A percentile compares a stretch with the other conserved stretches of the same genome.
These are phyloP conservation scores for Illadopsis cleaveri DNA, from an alignment of 2,113 vertebrate species.

Conservation along the genomic window DNA sequence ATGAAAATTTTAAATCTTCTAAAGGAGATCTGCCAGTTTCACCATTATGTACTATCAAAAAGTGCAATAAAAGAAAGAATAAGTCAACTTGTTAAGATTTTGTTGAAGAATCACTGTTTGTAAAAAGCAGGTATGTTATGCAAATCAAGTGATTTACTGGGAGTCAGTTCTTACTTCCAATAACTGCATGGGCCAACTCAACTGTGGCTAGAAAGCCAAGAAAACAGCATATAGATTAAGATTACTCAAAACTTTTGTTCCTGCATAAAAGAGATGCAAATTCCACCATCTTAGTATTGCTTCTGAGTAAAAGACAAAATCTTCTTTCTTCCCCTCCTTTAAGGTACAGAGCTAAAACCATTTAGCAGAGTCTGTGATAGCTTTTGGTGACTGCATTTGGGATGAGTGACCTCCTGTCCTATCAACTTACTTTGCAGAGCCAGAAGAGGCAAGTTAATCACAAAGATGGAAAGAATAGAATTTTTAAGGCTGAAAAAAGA, in stretches of 20 bases:
- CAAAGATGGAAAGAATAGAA: neutral
- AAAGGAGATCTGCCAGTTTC: neutral
- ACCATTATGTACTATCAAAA: neutral
- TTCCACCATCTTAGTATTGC: neutral
- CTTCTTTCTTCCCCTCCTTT: neutral
- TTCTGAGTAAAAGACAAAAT: neutral
- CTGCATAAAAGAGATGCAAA: constrained; percentile 42
- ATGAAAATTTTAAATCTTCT: neutral
- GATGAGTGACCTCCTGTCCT: neutral
- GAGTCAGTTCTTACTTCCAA: constrained; percentile 35
- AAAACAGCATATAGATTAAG: constrained; percentile 51
- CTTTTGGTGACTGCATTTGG: neutral
- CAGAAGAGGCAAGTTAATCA: neutral
- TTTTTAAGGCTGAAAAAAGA: neutral
- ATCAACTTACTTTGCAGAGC: neutral
- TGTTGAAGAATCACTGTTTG: constrained; percentile 1
- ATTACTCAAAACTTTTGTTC: constrained; percentile 44
- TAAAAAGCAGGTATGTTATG: constrained; percentile 55
- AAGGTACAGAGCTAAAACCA: neutral
- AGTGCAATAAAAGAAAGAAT: neutral
- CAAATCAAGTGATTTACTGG: constrained; percentile 44
- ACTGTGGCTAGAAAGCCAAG: constrained; percentile 43
- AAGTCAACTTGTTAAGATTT: constrained; percentile 19
- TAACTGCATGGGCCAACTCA: constrained; percentile 41
- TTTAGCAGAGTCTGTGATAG: neutral